Evolutionary conservation across 2,888 invertebrate species (phyloP).

Genomic region (Helicoverpa assulta): DNA sequence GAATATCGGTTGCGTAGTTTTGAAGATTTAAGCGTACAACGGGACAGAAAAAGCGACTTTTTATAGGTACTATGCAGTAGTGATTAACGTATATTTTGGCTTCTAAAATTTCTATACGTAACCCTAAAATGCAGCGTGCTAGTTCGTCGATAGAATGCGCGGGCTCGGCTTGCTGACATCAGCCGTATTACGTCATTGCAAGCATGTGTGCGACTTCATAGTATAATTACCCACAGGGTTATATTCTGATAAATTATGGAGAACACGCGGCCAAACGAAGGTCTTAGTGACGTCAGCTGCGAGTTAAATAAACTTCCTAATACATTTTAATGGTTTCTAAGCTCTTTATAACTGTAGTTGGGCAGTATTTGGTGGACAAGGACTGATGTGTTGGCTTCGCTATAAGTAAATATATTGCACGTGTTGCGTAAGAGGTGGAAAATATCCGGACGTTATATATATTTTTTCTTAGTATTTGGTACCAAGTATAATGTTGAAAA

Average conservation of each 20-base stretch:
- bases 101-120: conserved; percentile 3
- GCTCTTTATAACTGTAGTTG: conserved; percentile 37
- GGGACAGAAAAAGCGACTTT: no score
- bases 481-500: no score
- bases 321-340: conserved; percentile 36
- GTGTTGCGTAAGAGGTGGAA: conserved; percentile 9
- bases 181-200: conserved; percentile 59
- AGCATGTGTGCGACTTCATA: conserved; percentile 60
- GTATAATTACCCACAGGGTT: conserved; percentile 60
- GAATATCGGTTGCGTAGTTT: no score
- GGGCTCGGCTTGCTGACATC: conserved; percentile 63
- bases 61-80: no score
- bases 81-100: no score
- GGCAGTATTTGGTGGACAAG: conserved; percentile 12
- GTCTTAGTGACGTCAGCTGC: conserved; percentile 59
- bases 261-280: conserved; percentile 57
- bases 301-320: conserved; percentile 62
- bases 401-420: no score
- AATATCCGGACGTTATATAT: no score
- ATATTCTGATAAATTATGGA: conserved; percentile 59
- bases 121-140: conserved; percentile 59
- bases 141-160: conserved; percentile 61
- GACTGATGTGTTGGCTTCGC: background rate
- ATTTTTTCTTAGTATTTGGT: no score
- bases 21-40: no score